These are phyloP conservation scores for Paramormyrops hopkinsi DNA, from an alignment of 2,797 vertebrate species.

Conservation along the genomic window DNA sequence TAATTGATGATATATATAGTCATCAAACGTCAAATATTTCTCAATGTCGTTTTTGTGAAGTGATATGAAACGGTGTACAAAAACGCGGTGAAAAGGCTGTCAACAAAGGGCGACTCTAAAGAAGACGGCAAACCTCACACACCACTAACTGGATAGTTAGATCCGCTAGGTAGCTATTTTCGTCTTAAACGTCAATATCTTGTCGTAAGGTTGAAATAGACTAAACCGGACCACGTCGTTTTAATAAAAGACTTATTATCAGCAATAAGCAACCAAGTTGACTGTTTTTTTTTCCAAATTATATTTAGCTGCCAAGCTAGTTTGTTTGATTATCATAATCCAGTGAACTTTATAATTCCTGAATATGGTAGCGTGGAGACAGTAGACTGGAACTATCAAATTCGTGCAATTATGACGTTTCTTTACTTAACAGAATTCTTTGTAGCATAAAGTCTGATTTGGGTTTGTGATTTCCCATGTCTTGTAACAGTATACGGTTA, in stretches of 20 bases:
- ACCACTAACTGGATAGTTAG: not conserved
- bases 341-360: not conserved
- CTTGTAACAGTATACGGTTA: not conserved
- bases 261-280: not conserved
- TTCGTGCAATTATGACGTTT: not conserved
- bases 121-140: conserved; percentile 41
- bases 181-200: not conserved
- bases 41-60: conserved; percentile 35
- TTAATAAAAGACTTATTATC: not conserved
- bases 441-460: not conserved
- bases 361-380: not conserved
- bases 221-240: not conserved
- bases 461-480: not conserved
- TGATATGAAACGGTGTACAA: conserved; percentile 28
- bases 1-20: not conserved
- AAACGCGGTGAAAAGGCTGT: not conserved
- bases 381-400: not conserved
- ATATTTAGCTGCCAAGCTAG: not conserved
- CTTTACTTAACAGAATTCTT: not conserved
- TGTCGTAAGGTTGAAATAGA: not conserved
- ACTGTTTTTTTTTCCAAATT: not conserved
- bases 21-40: conserved; percentile 35
- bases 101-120: conserved; percentile 30
- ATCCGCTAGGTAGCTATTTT: not conserved
- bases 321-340: not conserved